These are phyloP conservation scores for Seriola dumerili DNA, from an alignment of 2,113 vertebrate species.

Conservation along the genomic window DNA sequence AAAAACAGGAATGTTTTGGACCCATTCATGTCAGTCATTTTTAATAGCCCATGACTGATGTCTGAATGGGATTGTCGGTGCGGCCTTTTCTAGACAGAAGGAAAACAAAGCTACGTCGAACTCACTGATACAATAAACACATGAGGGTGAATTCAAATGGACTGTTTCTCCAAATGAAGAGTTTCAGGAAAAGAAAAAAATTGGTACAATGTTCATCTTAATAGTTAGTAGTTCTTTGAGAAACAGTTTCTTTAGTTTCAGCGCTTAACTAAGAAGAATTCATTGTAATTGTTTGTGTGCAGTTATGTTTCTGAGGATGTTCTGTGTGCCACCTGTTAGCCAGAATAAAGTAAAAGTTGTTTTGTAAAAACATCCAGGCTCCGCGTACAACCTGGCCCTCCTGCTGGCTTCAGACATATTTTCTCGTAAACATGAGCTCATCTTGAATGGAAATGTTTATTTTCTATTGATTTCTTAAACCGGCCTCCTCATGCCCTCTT, in stretches of 20 bases:
- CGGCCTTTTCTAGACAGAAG: too few relatives aligned
- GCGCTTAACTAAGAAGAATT: not conserved
- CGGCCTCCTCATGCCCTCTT: slow-evolving; percentile 4
- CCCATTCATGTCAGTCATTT: slow-evolving; percentile 59
- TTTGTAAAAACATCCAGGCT: not conserved
- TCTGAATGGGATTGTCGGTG: not conserved
- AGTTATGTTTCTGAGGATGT: not conserved
- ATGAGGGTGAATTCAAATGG: too few relatives aligned
- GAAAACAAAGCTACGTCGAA: too few relatives aligned
- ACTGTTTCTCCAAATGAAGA: not conserved
- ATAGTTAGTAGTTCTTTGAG: not conserved
- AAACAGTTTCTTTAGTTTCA: not conserved
- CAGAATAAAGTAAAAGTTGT: not conserved
- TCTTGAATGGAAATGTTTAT: slow-evolving; percentile 14
- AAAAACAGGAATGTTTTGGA: slow-evolving; percentile 42
- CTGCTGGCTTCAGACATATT: slow-evolving; percentile 2
- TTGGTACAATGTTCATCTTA: not conserved
- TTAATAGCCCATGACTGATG: slow-evolving; percentile 36
- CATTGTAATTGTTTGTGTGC: not conserved
- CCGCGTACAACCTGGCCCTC: not conserved
- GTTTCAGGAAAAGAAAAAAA: not conserved
- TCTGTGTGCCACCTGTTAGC: not conserved
- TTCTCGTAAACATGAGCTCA: slow-evolving; percentile 42
- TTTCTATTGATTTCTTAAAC: slow-evolving; percentile 16
- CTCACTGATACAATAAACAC: too few relatives aligned